Percentiles rank a stretch among this genome's conserved stretches.
These are phyloP conservation scores for Phrynocephalus guinanensis DNA, from an alignment of 2,797 vertebrate genomes.

Conservation along the genomic window DNA sequence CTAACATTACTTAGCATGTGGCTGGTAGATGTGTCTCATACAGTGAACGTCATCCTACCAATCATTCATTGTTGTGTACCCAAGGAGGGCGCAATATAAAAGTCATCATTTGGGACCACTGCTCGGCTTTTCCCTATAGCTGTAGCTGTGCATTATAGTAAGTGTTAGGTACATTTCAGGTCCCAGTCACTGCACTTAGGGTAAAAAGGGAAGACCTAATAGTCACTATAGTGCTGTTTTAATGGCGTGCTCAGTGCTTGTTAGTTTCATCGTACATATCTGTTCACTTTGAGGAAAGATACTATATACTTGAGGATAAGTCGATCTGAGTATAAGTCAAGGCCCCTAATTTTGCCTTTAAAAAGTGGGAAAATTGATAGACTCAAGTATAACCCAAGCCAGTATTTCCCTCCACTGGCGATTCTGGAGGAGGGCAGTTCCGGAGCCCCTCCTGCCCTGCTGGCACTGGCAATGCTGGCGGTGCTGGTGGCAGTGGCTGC, in stretches of 20 bases:
- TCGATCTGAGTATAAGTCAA: too few species aligned
- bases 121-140: neutral
- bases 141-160: neutral
- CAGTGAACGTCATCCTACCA: neutral
- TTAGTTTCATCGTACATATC: neutral
- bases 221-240: neutral
- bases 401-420: too few species aligned
- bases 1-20: neutral
- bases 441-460: too few species aligned
- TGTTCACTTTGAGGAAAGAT: neutral
- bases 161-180: neutral
- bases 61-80: neutral
- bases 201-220: neutral
- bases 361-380: too few species aligned
- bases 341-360: too few species aligned
- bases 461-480: too few species aligned
- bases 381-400: too few species aligned
- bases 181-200: neutral
- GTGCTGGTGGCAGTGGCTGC: too few species aligned
- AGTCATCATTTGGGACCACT: neutral
- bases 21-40: neutral
- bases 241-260: neutral
- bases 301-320: too few species aligned
- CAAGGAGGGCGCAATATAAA: neutral
- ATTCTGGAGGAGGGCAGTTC: too few species aligned